Evolutionary conservation across 2,888 invertebrate species (phyloP).

Genomic region (Callyntrura sp.): DNA sequence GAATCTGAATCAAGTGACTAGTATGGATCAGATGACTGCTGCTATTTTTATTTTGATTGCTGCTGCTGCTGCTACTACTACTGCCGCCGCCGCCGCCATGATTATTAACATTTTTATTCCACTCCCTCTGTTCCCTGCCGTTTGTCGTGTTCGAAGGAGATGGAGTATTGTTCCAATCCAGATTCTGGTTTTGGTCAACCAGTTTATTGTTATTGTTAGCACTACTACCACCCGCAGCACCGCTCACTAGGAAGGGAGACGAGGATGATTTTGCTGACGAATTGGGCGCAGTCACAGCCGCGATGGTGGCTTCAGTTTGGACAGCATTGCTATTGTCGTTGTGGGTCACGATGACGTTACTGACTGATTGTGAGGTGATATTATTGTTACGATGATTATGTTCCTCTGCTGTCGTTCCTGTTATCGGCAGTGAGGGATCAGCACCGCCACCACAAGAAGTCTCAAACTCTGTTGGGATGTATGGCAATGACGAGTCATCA

Average conservation of each 20-base stretch:
- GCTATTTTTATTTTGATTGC: not conserved
- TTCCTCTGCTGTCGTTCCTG: constrained; percentile 40
- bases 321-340: constrained; percentile 52
- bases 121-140: constrained; percentile 30
- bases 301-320: not conserved
- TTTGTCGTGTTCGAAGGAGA: not conserved
- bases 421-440: not conserved
- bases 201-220: constrained; percentile 60
- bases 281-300: not conserved
- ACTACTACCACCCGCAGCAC: not conserved
- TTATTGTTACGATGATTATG: constrained; percentile 13
- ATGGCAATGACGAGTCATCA: constrained; percentile 82
- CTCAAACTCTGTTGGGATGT: constrained; percentile 59
- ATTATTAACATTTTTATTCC: constrained; percentile 16
- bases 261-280: constrained; percentile 19
- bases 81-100: not conserved
- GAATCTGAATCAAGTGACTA: constrained; percentile 79
- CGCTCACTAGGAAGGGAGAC: constrained; percentile 31
- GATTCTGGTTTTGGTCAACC: constrained; percentile 73
- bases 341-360: constrained; percentile 40
- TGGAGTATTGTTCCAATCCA: constrained; percentile 33
- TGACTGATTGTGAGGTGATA: constrained; percentile 47
- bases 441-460: constrained; percentile 52
- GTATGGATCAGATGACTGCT: constrained; percentile 67
- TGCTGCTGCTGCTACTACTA: not conserved